A percentile compares a stretch with the other conserved stretches of the same genome.
Conservation (phyloP, 2,113 vertebrate genomes). For the Eulemur macaco region DNA sequence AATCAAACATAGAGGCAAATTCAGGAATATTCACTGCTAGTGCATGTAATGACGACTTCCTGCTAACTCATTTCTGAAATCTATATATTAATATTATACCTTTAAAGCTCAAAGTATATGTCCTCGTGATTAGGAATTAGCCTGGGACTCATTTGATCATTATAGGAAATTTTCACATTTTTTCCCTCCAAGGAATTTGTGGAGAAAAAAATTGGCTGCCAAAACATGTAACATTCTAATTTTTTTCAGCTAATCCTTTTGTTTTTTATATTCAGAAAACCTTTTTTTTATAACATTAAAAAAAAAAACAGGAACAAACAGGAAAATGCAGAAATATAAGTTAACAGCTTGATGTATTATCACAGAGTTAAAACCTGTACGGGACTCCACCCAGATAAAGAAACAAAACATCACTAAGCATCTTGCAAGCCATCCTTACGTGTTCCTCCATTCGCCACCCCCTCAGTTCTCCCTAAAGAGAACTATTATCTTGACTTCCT, state of each 20-base stretch:
- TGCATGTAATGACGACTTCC: background rate
- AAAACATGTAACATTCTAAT: background rate
- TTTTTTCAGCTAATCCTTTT: conserved; percentile 26
- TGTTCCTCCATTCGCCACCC: background rate
- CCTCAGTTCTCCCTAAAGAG: background rate
- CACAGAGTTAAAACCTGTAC: conserved; percentile 13
- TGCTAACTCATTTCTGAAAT: conserved; percentile 53
- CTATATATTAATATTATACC: background rate
- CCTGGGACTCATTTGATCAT: conserved; percentile 38
- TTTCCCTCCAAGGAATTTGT: background rate
- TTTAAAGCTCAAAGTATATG: conserved; percentile 56
- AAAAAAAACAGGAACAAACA: background rate
- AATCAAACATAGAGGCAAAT: background rate
- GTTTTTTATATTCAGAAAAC: conserved; percentile 51
- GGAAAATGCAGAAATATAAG: background rate
- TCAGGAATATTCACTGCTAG: conserved; percentile 3
- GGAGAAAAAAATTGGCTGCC: conserved; percentile 38
- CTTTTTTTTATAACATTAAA: background rate
- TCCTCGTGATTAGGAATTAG: conserved; percentile 57
- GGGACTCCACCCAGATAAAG: background rate
- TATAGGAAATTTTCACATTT: conserved; percentile 37
- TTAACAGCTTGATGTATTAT: conserved; percentile 49
- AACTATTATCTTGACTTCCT: conserved; percentile 37
- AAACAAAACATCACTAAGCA: background rate
- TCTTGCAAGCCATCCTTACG: background rate